Conservation (phyloP, 1,140 invertebrate genomes). For the Nymphalis io region DNA sequence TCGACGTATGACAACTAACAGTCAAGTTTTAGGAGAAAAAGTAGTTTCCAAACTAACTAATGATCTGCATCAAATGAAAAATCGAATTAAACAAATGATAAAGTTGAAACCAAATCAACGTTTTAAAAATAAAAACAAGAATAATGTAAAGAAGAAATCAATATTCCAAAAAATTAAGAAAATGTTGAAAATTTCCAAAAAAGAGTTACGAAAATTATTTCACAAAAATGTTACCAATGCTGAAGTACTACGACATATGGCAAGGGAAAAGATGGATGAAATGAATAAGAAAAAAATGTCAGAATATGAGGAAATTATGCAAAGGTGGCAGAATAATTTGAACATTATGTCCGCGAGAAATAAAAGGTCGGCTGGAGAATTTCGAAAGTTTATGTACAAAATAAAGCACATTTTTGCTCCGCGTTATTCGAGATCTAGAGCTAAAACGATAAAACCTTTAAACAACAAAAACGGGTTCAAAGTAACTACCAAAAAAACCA, state of each 20-base stretch:
- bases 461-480: conserved; percentile 31
- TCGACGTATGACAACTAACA: conserved; percentile 43
- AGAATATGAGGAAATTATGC: conserved; percentile 52
- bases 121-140: conserved; percentile 12
- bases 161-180: conserved; percentile 56
- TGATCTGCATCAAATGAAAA: conserved; percentile 42
- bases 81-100: conserved; percentile 40
- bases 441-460: conserved; percentile 37
- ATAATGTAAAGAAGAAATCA: conserved; percentile 37
- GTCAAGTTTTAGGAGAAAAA: conserved; percentile 37
- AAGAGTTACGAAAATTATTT: conserved; percentile 46
- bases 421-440: conserved; percentile 43
- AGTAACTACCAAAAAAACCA: conserved; percentile 6
- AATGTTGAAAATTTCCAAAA: conserved; percentile 52
- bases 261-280: conserved; percentile 48
- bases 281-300: conserved; percentile 41
- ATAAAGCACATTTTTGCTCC: conserved; percentile 62
- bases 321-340: conserved; percentile 55
- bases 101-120: conserved; percentile 28
- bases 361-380: conserved; percentile 44
- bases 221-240: conserved; percentile 46
- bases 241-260: conserved; percentile 47
- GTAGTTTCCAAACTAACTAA: conserved; percentile 43
- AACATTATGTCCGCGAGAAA: conserved; percentile 38
- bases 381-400: conserved; percentile 38